A percentile compares a stretch with the other conserved stretches of the same genome.
Evolutionary conservation across 2,113 vertebrate species (phyloP).

Genomic region (Sylvietta virens): DNA sequence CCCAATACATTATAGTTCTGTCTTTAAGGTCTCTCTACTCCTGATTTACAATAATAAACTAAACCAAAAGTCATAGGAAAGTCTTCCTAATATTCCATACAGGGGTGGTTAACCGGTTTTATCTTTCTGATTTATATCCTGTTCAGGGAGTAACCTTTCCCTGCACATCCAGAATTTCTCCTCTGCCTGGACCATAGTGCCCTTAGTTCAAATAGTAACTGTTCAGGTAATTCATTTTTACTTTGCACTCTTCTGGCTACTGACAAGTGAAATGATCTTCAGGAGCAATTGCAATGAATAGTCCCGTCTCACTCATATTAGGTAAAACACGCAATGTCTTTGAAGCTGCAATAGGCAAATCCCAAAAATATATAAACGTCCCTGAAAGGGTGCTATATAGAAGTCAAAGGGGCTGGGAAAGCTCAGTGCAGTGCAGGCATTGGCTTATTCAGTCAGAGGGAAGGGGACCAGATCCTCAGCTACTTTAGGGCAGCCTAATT

Average conservation of each 20-base stretch:
- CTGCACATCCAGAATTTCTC: background rate
- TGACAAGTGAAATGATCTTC: background rate
- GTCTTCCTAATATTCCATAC: background rate
- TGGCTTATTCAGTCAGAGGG: background rate
- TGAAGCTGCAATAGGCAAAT: background rate
- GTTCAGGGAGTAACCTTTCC: background rate
- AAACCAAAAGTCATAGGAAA: constrained; percentile 12
- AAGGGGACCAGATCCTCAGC: background rate
- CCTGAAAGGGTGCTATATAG: background rate
- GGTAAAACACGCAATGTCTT: background rate
- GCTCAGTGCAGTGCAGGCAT: background rate
- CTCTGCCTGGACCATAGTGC: background rate
- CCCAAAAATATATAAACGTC: background rate
- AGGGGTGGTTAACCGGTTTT: background rate
- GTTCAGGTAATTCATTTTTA: background rate
- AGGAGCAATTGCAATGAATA: background rate
- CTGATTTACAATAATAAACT: background rate
- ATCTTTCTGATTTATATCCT: background rate
- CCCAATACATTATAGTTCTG: background rate
- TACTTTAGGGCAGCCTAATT: background rate
- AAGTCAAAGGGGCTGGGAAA: background rate
- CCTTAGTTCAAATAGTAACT: background rate
- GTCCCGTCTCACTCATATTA: background rate
- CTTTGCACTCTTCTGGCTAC: background rate
- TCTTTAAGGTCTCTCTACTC: constrained; percentile 7